phyloP scores from a whole-genome alignment of 2,797 vertebrate species.

The Cirrhinus mrigala region DNA sequence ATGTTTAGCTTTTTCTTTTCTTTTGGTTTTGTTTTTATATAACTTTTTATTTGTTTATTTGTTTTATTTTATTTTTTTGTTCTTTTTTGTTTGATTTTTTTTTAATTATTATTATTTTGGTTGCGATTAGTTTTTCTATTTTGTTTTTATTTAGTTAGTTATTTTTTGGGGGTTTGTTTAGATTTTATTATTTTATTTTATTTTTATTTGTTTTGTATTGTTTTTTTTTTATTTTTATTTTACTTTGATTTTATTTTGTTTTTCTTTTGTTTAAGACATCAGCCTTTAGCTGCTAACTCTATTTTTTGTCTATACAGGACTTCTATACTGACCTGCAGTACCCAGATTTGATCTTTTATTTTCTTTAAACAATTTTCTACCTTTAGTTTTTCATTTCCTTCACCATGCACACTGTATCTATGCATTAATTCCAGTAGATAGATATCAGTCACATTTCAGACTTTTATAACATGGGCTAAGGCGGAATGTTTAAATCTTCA shows the following conservation, averaged over 20 bases:
- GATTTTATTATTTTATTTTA: too few relatives aligned
- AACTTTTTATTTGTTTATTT: too few relatives aligned
- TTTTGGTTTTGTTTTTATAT: neutral
- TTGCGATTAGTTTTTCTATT: too few relatives aligned
- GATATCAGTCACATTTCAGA: neutral
- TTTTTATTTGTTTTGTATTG: too few relatives aligned
- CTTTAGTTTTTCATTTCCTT: neutral
- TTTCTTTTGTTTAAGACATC: neutral
- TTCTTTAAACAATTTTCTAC: neutral
- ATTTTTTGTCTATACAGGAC: neutral
- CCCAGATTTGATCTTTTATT: neutral
- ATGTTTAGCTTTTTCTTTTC: neutral
- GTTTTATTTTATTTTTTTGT: too few relatives aligned
- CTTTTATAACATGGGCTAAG: conserved; percentile 64
- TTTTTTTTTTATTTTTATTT: too few relatives aligned
- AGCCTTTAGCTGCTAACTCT: too few relatives aligned
- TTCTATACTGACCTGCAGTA: neutral
- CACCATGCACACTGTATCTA: neutral
- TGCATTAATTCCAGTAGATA: neutral
- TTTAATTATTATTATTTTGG: neutral
- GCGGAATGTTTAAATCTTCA: conserved; percentile 67
- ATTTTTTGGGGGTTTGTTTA: too few relatives aligned
- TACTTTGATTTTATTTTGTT: neutral
- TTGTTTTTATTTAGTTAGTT: neutral
- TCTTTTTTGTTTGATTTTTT: neutral